phyloP scores from a whole-genome alignment of 2,113 vertebrate species.

The Oxygymnocypris stewartii region DNA sequence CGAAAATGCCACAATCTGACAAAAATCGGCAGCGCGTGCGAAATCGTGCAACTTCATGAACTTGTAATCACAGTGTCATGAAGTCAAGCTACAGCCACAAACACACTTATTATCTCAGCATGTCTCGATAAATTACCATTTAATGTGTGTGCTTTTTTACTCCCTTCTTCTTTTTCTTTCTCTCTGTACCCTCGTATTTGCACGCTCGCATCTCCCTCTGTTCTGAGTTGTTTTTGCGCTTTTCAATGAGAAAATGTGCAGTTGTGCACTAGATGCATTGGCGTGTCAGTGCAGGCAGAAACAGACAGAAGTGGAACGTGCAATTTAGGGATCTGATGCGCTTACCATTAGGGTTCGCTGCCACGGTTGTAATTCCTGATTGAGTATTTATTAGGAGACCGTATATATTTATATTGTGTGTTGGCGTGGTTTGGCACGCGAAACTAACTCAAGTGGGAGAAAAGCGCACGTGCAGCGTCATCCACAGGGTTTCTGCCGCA shows the following conservation, averaged over 20 bases:
- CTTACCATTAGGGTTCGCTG: too few species aligned
- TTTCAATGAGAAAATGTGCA: slow-evolving; percentile 45
- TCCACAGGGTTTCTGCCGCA: neutral
- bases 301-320: neutral
- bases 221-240: slow-evolving; percentile 51
- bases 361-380: neutral
- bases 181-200: neutral
- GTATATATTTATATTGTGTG: neutral
- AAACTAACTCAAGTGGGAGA: neutral
- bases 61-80: neutral
- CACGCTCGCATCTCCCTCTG: slow-evolving; percentile 29
- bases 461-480: neutral
- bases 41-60: slow-evolving; percentile 1
- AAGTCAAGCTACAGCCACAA: neutral
- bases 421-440: neutral
- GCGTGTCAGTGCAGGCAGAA: neutral
- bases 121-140: neutral
- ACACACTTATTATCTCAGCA: neutral
- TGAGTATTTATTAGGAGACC: neutral
- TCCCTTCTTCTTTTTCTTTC: neutral
- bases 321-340: neutral
- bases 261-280: neutral
- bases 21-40: neutral
- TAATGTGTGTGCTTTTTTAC: neutral
- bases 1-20: neutral